These are phyloP conservation scores for Platalea minor DNA, from an alignment of 2,797 vertebrate genomes.

Conservation along the genomic window DNA sequence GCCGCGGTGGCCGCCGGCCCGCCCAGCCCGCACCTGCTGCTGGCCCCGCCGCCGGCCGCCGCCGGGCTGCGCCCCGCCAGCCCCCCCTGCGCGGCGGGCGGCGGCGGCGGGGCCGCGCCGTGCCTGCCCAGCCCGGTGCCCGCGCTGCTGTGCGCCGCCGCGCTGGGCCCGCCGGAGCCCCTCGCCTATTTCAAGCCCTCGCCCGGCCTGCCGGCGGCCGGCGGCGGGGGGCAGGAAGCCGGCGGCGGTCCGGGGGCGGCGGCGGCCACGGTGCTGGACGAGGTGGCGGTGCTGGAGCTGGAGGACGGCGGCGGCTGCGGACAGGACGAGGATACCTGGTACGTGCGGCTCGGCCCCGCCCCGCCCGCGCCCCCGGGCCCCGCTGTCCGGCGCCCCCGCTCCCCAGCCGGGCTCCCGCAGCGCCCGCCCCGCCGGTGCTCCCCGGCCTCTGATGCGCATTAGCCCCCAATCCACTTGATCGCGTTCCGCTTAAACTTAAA, in stretches of 20 bases:
- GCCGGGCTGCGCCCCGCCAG: conserved; percentile 69
- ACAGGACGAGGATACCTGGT: conserved; percentile 88
- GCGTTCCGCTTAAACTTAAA: background rate
- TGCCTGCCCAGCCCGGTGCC: conserved; percentile 76
- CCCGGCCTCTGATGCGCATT: background rate
- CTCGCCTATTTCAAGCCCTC: conserved; percentile 88
- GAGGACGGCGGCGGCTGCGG: conserved; percentile 68
- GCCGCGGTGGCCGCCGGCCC: conserved; percentile 68
- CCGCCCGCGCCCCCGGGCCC: background rate
- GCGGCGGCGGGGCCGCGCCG: conserved; percentile 68
- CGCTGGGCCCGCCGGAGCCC: conserved; percentile 71
- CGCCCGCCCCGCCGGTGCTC: background rate
- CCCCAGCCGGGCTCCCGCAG: background rate
- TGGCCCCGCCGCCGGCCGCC: conserved; percentile 37
- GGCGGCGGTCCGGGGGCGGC: background rate
- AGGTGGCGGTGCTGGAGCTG: conserved; percentile 89
- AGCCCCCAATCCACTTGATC: background rate
- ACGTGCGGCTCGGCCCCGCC: conserved; percentile 33
- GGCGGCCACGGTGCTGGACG: conserved; percentile 81
- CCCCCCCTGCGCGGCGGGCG: conserved; percentile 51
- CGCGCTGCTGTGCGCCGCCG: conserved; percentile 68
- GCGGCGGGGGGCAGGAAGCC: conserved; percentile 8
- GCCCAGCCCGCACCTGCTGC: conserved; percentile 72
- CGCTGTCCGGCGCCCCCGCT: too few relatives aligned
- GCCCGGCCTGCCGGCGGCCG: background rate